Percentiles rank a stretch among this genome's conserved stretches.
These are phyloP conservation scores for Halcyon leucocephala DNA, from an alignment of 2,797 vertebrate species.

Conservation along the genomic window DNA sequence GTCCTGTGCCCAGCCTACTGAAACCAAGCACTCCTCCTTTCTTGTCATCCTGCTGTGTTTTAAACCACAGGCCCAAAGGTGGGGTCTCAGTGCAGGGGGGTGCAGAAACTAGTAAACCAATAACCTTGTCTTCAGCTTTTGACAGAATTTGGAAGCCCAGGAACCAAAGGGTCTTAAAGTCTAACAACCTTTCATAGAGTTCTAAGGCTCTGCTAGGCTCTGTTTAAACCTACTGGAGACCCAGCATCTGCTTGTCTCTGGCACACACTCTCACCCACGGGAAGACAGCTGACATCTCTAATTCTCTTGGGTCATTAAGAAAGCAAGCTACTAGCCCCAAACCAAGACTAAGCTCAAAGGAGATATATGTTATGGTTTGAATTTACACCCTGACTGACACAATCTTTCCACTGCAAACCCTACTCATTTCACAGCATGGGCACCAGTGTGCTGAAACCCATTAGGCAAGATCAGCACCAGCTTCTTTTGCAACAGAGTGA, in stretches of 20 bases:
- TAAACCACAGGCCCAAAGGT: neutral
- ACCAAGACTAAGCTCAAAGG: neutral
- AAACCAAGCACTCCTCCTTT: neutral
- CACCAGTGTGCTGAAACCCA: neutral
- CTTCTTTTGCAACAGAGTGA: neutral
- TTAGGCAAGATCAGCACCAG: neutral
- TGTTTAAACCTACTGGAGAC: neutral
- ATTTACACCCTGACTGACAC: neutral
- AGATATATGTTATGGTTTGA: neutral
- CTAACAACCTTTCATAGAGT: neutral
- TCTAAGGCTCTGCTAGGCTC: neutral
- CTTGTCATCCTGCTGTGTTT: neutral
- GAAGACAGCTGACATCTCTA: neutral
- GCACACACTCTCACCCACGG: neutral
- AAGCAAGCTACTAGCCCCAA: neutral
- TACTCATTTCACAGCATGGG: neutral
- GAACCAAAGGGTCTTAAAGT: neutral
- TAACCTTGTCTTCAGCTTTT: neutral
- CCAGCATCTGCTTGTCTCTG: neutral
- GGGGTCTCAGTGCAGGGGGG: fast-evolving
- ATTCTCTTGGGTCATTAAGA: neutral
- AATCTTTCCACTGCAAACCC: neutral
- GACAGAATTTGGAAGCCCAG: neutral
- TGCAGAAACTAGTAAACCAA: neutral
- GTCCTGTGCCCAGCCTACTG: neutral